phyloP scores from a whole-genome alignment of 2,888 invertebrate species.

The Nemotelus pantherinus region DNA sequence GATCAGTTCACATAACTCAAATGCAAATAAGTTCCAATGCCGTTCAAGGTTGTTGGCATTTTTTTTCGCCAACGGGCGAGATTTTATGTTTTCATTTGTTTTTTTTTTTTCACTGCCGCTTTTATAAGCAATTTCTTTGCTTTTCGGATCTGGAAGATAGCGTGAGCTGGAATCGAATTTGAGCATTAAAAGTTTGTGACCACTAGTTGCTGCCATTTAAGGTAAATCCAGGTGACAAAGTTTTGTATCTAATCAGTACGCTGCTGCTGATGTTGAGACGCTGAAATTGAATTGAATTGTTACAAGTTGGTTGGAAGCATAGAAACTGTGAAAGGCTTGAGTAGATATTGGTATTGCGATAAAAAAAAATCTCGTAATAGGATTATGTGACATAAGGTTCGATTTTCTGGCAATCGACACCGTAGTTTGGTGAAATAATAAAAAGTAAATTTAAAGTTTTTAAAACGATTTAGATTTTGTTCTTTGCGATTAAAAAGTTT shows the following conservation, averaged over 20 bases:
- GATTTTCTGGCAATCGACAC: too few relatives aligned
- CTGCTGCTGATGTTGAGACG: not conserved
- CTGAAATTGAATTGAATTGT: not conserved
- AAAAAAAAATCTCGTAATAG: too few relatives aligned
- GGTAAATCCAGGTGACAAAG: slow-evolving; percentile 40
- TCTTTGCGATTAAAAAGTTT: too few relatives aligned
- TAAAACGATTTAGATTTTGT: too few relatives aligned
- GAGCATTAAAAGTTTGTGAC: slow-evolving; percentile 1
- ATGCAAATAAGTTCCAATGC: slow-evolving; percentile 51
- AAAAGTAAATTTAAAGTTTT: too few relatives aligned
- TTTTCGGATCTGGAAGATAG: too few relatives aligned
- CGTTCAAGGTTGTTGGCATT: slow-evolving; percentile 50
- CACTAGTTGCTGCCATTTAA: slow-evolving; percentile 22
- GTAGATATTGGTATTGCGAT: too few relatives aligned
- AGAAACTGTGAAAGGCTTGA: too few relatives aligned
- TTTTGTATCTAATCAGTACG: not conserved
- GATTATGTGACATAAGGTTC: too few relatives aligned
- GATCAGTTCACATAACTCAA: slow-evolving; percentile 46
- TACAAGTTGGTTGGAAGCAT: too few relatives aligned
- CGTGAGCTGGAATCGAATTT: not conserved
- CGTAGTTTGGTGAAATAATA: too few relatives aligned
- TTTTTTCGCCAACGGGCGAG: slow-evolving; percentile 40
- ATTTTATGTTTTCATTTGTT: slow-evolving; percentile 22
- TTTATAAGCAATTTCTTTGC: not conserved
- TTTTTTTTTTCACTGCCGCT: not conserved